phyloP scores from a whole-genome alignment of 23 tunicate genomes.

The Phallusia fumigata region DNA sequence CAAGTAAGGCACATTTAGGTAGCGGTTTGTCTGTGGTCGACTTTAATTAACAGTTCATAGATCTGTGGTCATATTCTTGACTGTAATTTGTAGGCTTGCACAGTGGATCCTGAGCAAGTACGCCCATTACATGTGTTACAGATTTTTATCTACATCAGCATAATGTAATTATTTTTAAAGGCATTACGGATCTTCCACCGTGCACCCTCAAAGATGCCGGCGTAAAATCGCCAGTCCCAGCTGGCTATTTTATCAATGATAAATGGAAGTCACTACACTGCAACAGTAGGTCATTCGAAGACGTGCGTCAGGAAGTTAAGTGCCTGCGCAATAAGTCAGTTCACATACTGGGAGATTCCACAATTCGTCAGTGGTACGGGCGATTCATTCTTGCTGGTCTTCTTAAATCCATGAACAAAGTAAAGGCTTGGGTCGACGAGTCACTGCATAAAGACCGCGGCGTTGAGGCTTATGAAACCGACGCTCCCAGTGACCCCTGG shows the following conservation, averaged over 20 bases:
- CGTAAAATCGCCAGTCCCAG: constrained; percentile 19
- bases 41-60: too few species aligned
- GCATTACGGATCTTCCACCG: neutral
- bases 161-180: too few species aligned
- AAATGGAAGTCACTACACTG: constrained; percentile 40
- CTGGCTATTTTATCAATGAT: constrained; percentile 41
- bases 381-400: constrained; percentile 18
- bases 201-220: neutral
- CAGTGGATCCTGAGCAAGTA: too few species aligned
- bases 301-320: neutral
- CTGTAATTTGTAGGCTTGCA: too few species aligned
- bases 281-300: neutral
- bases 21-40: too few species aligned
- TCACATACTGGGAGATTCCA: constrained; percentile 53
- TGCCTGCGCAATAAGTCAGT: constrained; percentile 36
- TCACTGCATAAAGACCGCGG: neutral
- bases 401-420: neutral
- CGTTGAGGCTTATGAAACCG: constrained; percentile 19
- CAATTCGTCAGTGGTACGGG: constrained; percentile 66
- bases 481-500: constrained; percentile 11
- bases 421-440: neutral
- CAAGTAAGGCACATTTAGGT: constrained; percentile 9
- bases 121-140: too few species aligned
- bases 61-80: too few species aligned
- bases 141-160: too few species aligned